phyloP scores from a whole-genome alignment of 1,140 invertebrate genomes.

The Bombyx mandarina region DNA sequence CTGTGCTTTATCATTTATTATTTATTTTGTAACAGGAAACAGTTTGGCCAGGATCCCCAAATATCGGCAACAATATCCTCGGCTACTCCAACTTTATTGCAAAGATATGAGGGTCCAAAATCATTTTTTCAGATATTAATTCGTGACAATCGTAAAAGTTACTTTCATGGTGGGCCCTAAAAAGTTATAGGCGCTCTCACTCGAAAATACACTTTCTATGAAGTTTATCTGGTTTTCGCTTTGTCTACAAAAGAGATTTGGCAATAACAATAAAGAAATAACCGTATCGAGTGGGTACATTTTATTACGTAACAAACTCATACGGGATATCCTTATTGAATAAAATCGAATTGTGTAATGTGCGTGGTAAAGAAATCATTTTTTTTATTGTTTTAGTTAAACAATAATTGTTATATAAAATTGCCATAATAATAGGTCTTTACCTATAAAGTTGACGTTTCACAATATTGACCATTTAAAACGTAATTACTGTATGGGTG shows the following conservation, averaged over 20 bases:
- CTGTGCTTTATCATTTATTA: background rate
- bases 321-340: background rate
- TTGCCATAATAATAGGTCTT: too few relatives aligned
- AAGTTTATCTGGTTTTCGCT: conserved; percentile 44
- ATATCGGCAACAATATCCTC: conserved; percentile 16
- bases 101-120: conserved; percentile 43
- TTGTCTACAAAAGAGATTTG: conserved; percentile 35
- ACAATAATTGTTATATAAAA: too few relatives aligned
- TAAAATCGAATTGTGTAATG: background rate
- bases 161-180: conserved; percentile 54
- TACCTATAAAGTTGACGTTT: too few relatives aligned
- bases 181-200: conserved; percentile 48
- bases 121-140: conserved; percentile 62
- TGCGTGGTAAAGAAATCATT: background rate
- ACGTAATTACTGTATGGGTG: background rate
- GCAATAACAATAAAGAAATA: conserved; percentile 49
- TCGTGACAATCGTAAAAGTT: conserved; percentile 65
- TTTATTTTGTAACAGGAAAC: background rate
- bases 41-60: background rate
- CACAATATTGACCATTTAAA: too few relatives aligned
- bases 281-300: conserved; percentile 26
- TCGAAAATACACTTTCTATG: conserved; percentile 48
- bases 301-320: conserved; percentile 27
- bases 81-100: conserved; percentile 28
- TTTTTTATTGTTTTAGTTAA: background rate